Evolutionary conservation across 2,113 vertebrate species (phyloP), one percentile per base, ranked within the genome.

Genomic region (Elachura formosa): DNA sequence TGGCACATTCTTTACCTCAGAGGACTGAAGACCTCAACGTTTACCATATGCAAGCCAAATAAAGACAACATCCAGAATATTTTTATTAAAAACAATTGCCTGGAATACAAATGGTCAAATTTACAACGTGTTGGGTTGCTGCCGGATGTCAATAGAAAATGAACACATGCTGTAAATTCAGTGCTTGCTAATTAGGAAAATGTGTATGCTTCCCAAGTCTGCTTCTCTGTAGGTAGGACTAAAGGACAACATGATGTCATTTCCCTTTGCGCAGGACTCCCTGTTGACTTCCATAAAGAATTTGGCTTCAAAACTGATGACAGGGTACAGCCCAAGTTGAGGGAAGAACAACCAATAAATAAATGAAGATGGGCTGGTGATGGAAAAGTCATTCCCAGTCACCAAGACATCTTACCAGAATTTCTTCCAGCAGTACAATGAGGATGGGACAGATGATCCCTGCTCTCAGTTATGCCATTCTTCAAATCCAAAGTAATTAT

Each of bases 251-350:
- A 95, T 94, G 15, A 95, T 96, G 96, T 96, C 96, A 97, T 90
- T 96, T 96, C 93, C 94, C 91, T 96, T 96, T 97, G 91, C 87
- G 84, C 82, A 93, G 87, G 94, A 95, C 91, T 96, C 94, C 90
- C 95, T 69, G 11, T 63, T 63, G 95, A 84, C 90, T 94, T 34
- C 84, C 85, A 96, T 88, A 64, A 90, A 80, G 84, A 75, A 86
- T 77, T 80, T 96, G 93, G 93, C 87, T 95, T 85, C 1, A 80
- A 91, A 96, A 91, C 52, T 88, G 93, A 88, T 93, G 94, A 93
- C 90, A 94, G 87, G 21, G 79, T 74, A 85, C 63, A 91, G 89
- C 64, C 75, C 51, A 48, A 85, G 59, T 5, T 7, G 49, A 71
- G 59, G 67, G 19, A 88, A 63, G 75, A 96, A 74, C 79, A 85